phyloP scores from a whole-genome alignment of 1,140 invertebrate genomes.

The Drosophila carrolli region DNA sequence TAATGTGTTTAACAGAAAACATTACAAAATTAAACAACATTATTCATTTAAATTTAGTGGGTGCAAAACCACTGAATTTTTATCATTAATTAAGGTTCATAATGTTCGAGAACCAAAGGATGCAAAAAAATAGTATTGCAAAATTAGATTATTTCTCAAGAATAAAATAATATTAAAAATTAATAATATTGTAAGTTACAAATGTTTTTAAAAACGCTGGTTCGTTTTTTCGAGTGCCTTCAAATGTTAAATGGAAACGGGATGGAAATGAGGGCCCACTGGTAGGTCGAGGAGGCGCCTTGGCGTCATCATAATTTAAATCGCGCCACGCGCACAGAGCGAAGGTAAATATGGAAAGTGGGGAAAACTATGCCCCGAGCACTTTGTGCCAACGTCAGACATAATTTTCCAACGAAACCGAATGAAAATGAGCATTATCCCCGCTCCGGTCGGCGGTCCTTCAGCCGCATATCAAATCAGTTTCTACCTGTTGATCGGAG shows the following conservation, averaged over 20 bases:
- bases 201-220: background rate
- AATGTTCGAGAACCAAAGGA: too few relatives aligned
- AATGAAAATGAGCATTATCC: conserved; percentile 72
- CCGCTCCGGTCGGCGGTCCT: conserved; percentile 8
- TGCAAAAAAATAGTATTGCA: too few relatives aligned
- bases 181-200: too few relatives aligned
- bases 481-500: conserved; percentile 71
- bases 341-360: conserved; percentile 53
- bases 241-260: conserved; percentile 26
- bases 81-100: too few relatives aligned
- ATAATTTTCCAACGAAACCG: conserved; percentile 74
- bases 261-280: conserved; percentile 30
- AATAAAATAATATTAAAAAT: too few relatives aligned
- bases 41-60: too few relatives aligned
- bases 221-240: conserved; percentile 11
- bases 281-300: conserved; percentile 32
- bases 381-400: conserved; percentile 53
- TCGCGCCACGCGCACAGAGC: conserved; percentile 64
- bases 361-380: conserved; percentile 63
- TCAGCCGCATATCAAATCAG: conserved; percentile 67
- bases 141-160: too few relatives aligned
- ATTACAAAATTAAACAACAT: too few relatives aligned
- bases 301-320: conserved; percentile 79
- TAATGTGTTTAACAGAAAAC: too few relatives aligned
- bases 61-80: too few relatives aligned